Evolutionary conservation across 2,888 invertebrate species (phyloP), one percentile per base, ranked within the genome.

Genomic region (Ophion ellenae): DNA sequence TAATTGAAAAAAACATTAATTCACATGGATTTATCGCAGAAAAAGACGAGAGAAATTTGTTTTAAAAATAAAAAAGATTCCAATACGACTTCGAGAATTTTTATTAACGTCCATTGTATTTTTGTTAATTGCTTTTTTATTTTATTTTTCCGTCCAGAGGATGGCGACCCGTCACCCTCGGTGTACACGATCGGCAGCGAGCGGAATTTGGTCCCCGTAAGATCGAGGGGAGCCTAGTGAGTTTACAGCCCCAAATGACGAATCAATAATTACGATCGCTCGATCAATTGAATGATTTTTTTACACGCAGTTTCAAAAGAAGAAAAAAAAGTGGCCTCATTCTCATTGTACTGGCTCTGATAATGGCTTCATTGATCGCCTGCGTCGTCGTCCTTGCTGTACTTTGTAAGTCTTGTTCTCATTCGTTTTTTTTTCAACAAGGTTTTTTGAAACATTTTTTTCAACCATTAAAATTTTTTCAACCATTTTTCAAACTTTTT

Each of bases 151-250:
- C n/a, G 11, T 69, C 36, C 76, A 91, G 92, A 89, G 61, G 86
- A 89, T 84, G 92, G 87, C 32, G 83, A 76, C 14, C 69, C 20
- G 4, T 85, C 89, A 76, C 89, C 89, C 61, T 92, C 92, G 71
- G 90, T 93, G 71, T 93, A 92, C 79, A 91, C 93, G 69, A 85
- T 93, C 81, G 90, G 86, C 67, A 94, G 92, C 75, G 89, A 89
- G 77, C 90, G 88, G 75, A 90, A 93, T 80, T 84, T 94, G 82
- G 93, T 93, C 5, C 88, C 90, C 28, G 90, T 94, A 20, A 93
- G 91, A 87, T 92, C 93, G 9, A 91, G 90, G 61, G 88, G 85
- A 36, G 87, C 92, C n/a, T 93, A 90, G 94, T 94, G 89, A 93
- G 93, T 89, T 40, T 53, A 71, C 59, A 47, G 70, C 4, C 14